Evolutionary conservation across 2,888 invertebrate species (phyloP), one percentile per base, ranked within the genome.

Genomic region (Alcis repandata): DNA sequence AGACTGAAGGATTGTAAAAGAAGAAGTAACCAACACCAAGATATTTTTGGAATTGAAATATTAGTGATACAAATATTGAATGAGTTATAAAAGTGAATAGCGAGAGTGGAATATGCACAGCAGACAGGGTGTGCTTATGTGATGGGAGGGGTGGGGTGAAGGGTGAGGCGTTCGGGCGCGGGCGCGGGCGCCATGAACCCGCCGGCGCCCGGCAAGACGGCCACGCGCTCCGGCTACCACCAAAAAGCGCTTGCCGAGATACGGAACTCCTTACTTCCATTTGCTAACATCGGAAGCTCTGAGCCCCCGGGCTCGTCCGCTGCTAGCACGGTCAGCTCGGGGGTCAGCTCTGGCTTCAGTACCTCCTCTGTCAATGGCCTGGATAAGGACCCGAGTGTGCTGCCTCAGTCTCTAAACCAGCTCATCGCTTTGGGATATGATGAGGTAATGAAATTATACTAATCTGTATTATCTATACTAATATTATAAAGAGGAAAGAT

Each of bases 161-260:
- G 85, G 80, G 87, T 88, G 88, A 87, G 89, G 91, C 89, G 93
- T 94, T 93, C 93, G 88, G 90, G 89, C 89, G 88, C 94, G 89
- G 90, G 89, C 89, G 89, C 86, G 88, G 91, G 94, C 93, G 94
- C 91, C 90, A 95, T 95, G 95, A 95, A 95, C 94, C 94, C 94
- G 89, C 94, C 94, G 90, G 94, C 94, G 89, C 93, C 93, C 91
- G 92, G 92, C 90, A 93, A 94, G 89, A 90, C 95, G 92, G 95
- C 95, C 91, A 95, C 95, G 94, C 95, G 95, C 92, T 95, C 96
- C 93, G 96, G 96, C 93, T 97, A 97, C 92, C 96, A 96, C 92
- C 96, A 97, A 91, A 97, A 97, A 94, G 97, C 97, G 85, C 95
- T 97, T 90, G 97, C 96, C 91, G 96, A 97, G 91, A 97, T 97